Evolutionary conservation across 2,797 vertebrate species (phyloP).

Genomic region (Hemibagrus guttatus): DNA sequence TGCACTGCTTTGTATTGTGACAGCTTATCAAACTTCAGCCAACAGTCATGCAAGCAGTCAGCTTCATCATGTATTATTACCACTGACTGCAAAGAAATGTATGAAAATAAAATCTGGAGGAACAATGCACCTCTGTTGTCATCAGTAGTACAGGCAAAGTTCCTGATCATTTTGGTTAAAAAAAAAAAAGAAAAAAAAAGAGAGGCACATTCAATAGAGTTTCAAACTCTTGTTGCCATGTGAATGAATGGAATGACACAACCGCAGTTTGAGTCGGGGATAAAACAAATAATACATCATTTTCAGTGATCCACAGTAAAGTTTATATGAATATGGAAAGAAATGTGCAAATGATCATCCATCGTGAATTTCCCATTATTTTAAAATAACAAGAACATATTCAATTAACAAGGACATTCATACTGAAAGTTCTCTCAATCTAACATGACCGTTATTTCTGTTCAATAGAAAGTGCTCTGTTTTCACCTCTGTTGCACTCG

Average conservation of each 20-base stretch:
- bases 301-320: neutral
- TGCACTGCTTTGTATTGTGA: slow-evolving; percentile 53
- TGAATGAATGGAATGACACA: slow-evolving; percentile 29
- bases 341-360: neutral
- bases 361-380: neutral
- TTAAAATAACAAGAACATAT: slow-evolving; percentile 1
- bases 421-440: neutral
- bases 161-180: slow-evolving; percentile 10
- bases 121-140: slow-evolving; percentile 41
- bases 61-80: slow-evolving; percentile 51
- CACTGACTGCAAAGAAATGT: slow-evolving; percentile 32
- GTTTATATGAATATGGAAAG: neutral
- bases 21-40: slow-evolving; percentile 49
- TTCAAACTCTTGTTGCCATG: slow-evolving; percentile 54
- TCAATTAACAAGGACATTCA: neutral
- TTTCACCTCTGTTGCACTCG: neutral
- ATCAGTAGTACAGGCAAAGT: slow-evolving; percentile 33
- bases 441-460: neutral
- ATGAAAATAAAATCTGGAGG: slow-evolving; percentile 42
- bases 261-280: neutral
- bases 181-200: slow-evolving; percentile 3
- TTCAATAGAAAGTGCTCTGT: neutral
- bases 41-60: slow-evolving; percentile 51
- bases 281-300: neutral
- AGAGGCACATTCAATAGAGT: slow-evolving; percentile 2